Evolutionary conservation across 2,888 invertebrate species (phyloP).

Genomic region (Neoascia interrupta): DNA sequence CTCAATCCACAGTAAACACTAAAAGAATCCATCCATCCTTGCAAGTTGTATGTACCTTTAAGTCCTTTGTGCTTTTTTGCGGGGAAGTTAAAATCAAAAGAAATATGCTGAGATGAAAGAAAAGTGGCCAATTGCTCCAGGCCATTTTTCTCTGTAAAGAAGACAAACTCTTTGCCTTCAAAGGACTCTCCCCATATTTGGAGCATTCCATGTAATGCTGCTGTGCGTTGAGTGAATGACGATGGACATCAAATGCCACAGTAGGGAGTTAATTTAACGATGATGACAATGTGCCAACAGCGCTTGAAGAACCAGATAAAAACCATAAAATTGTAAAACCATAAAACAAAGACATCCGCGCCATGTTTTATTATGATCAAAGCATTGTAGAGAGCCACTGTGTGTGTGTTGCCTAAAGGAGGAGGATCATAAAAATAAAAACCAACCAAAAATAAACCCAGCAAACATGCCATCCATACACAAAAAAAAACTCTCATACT

Average conservation of each 20-base stretch:
- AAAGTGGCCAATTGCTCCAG: no score
- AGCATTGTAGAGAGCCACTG: conserved; percentile 13
- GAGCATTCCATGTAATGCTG: no score
- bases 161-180: no score
- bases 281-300: conserved; percentile 59
- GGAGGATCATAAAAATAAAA: conserved; percentile 19
- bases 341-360: conserved; percentile 53
- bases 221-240: conserved; percentile 18
- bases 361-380: conserved; percentile 49
- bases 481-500: no score
- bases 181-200: no score
- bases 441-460: neutral
- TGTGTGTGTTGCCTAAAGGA: conserved; percentile 29
- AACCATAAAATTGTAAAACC: conserved; percentile 43
- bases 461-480: neutral
- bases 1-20: no score
- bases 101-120: no score
- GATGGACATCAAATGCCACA: conserved; percentile 51
- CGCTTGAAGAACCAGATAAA: conserved; percentile 43
- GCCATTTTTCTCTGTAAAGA: no score
- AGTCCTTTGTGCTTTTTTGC: no score
- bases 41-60: no score
- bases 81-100: no score
- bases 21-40: no score
- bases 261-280: conserved; percentile 59